phyloP scores from a whole-genome alignment of 1,140 invertebrate species.

The Oscheius sp. region DNA sequence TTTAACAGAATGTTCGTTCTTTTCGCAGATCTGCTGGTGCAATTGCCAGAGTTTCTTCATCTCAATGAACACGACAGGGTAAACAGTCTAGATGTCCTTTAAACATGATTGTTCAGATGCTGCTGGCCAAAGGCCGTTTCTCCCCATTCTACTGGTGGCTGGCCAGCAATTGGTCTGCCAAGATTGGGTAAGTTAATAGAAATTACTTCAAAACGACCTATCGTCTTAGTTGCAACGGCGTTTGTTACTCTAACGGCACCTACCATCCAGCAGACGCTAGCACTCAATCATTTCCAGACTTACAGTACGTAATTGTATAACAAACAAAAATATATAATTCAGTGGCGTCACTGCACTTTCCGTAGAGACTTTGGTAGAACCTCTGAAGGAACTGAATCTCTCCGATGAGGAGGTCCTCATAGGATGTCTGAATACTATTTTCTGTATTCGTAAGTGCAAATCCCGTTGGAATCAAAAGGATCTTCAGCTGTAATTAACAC shows the following conservation, averaged over 20 bases:
- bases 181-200: too few relatives aligned
- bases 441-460: conserved; percentile 11
- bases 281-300: conserved; percentile 33
- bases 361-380: conserved; percentile 20
- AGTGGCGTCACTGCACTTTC: conserved; percentile 22
- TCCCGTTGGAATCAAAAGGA: too few relatives aligned
- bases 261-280: conserved; percentile 48
- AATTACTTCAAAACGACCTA: too few relatives aligned
- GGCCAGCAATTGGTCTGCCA: conserved; percentile 46
- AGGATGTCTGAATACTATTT: conserved; percentile 13
- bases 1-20: conserved; percentile 49
- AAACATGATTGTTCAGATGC: conserved; percentile 35
- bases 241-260: conserved; percentile 53
- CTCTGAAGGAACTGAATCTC: conserved; percentile 16
- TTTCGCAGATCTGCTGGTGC: conserved; percentile 45
- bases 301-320: neutral
- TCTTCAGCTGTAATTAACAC: neutral
- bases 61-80: conserved; percentile 42
- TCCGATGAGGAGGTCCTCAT: conserved; percentile 14
- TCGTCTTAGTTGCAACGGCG: conserved; percentile 44
- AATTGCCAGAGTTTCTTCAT: conserved; percentile 46
- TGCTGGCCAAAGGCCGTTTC: conserved; percentile 43
- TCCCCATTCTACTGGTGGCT: conserved; percentile 51
- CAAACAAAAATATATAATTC: neutral
- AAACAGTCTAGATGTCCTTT: neutral